Evolutionary conservation across 1,140 invertebrate species (phyloP).

Genomic region (Drosophila ananassae): DNA sequence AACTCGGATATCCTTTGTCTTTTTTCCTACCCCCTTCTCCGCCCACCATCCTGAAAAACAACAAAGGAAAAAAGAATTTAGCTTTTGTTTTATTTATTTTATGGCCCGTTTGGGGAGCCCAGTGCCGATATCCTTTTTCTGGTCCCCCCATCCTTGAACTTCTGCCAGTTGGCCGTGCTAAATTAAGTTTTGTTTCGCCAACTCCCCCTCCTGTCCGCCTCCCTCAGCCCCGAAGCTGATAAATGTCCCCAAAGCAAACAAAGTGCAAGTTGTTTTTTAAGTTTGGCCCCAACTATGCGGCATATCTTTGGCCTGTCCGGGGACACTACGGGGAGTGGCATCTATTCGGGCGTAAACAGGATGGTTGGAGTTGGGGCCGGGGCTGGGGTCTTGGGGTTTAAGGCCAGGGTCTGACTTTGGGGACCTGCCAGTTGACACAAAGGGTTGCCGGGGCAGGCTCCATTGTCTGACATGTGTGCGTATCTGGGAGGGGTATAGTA

Average conservation of each 20-base stretch:
- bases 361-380: slow-evolving; percentile 1
- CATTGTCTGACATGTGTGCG: slow-evolving; percentile 26
- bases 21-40: neutral
- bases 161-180: slow-evolving; percentile 68
- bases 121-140: slow-evolving; percentile 61
- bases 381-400: slow-evolving; percentile 7
- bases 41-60: slow-evolving; percentile 6
- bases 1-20: slow-evolving; percentile 41
- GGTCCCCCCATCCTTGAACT: slow-evolving; percentile 69
- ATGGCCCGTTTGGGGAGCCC: slow-evolving; percentile 69
- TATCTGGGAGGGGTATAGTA: neutral
- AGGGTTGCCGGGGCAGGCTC: slow-evolving; percentile 41
- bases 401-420: slow-evolving; percentile 43
- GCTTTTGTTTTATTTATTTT: slow-evolving; percentile 78
- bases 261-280: slow-evolving; percentile 80
- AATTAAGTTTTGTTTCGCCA: slow-evolving; percentile 77
- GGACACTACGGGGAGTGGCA: slow-evolving; percentile 25
- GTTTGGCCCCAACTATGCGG: slow-evolving; percentile 69
- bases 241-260: slow-evolving; percentile 79
- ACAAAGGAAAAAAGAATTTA: slow-evolving; percentile 39
- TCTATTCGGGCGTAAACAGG: slow-evolving; percentile 1
- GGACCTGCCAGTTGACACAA: slow-evolving; percentile 58
- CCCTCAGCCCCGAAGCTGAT: slow-evolving; percentile 49
- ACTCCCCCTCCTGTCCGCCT: slow-evolving; percentile 7
- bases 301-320: slow-evolving; percentile 56